These are phyloP conservation scores for Montipora capitata DNA, from an alignment of 92 coral and sea anemone species.

Conservation along the genomic window DNA sequence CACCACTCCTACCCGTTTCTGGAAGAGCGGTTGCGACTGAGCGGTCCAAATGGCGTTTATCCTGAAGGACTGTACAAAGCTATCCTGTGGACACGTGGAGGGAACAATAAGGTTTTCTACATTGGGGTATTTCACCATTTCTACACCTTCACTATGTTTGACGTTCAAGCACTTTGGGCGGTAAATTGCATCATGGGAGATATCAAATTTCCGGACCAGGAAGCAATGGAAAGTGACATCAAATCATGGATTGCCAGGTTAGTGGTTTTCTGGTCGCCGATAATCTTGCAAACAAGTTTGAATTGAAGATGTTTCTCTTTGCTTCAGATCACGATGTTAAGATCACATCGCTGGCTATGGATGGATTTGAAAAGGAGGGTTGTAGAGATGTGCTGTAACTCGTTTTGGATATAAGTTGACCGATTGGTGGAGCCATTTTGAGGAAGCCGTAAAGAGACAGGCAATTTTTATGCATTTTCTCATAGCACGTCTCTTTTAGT, in stretches of 20 bases:
- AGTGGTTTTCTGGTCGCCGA: neutral
- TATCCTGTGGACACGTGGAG: slow-evolving; percentile 51
- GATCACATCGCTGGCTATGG: too few species aligned
- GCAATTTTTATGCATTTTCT: too few species aligned
- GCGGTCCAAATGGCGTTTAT: slow-evolving; percentile 38
- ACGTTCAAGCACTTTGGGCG: slow-evolving; percentile 75
- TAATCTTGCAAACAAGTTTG: too few species aligned
- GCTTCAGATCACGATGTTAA: too few species aligned
- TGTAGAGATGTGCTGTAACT: too few species aligned
- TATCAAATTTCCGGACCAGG: slow-evolving; percentile 43
- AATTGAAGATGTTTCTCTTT: too few species aligned
- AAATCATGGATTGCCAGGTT: slow-evolving; percentile 68
- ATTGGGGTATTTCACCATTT: slow-evolving; percentile 46
- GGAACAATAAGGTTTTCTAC: slow-evolving; percentile 74
- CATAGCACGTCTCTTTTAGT: too few species aligned
- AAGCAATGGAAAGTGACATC: slow-evolving; percentile 56
- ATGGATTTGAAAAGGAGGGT: too few species aligned
- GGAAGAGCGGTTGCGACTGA: slow-evolving; percentile 67
- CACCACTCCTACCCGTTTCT: slow-evolving; percentile 58
- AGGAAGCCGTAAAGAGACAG: too few species aligned
- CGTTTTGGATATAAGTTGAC: too few species aligned
- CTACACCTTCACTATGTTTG: slow-evolving; percentile 74
- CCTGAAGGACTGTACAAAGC: slow-evolving; percentile 67
- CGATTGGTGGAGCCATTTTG: too few species aligned
- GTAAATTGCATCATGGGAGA: slow-evolving; percentile 71